Conservation (phyloP, 2,797 vertebrate genomes). For the Spinus pinus region DNA sequence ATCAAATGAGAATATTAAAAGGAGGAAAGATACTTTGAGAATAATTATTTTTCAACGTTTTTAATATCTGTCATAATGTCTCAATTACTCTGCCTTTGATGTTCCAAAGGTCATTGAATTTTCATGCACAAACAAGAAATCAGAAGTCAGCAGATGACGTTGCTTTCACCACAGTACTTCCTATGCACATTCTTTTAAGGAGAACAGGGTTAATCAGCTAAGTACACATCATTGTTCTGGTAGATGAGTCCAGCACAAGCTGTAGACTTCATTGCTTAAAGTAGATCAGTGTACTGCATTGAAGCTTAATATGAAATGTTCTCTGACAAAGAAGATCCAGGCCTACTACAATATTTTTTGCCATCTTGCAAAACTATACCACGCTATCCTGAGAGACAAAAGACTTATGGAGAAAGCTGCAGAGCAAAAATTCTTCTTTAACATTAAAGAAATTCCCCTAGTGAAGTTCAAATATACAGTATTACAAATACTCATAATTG, state of each 20-base stretch:
- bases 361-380: not conserved
- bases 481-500: not conserved
- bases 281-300: not conserved
- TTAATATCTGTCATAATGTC: not conserved
- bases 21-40: not conserved
- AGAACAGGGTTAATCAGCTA: not conserved
- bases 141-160: not conserved
- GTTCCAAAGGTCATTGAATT: not conserved
- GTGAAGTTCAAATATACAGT: not conserved
- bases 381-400: not conserved
- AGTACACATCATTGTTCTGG: not conserved
- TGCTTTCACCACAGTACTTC: not conserved
- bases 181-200: not conserved
- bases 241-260: not conserved
- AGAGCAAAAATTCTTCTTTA: not conserved
- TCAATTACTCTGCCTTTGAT: not conserved
- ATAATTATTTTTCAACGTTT: not conserved
- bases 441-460: not conserved
- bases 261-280: not conserved
- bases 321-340: not conserved
- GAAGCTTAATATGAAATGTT: not conserved
- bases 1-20: not conserved
- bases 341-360: not conserved
- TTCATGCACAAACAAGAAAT: not conserved
- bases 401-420: not conserved